A percentile compares a stretch with the other conserved stretches of the same genome.
Conservation (phyloP, 2,797 vertebrate species). For the Ptychobarbus kaznakovi region DNA sequence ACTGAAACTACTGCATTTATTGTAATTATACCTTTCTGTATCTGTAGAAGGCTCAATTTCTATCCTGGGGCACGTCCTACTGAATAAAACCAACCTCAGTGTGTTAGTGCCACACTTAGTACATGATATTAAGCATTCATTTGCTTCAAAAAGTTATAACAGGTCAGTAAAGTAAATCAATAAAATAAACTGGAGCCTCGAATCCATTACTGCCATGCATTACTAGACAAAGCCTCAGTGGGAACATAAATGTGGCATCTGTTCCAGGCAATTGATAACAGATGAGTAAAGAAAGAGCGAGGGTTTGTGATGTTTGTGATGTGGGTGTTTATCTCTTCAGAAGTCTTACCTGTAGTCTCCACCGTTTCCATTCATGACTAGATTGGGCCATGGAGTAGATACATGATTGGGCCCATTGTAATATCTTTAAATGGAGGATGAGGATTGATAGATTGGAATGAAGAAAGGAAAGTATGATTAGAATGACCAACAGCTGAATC, state of each 20-base stretch:
- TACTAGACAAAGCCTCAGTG: not conserved
- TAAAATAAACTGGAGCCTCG: not conserved
- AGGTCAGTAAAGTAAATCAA: not conserved
- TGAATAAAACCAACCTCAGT: constrained; percentile 69
- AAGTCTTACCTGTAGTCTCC: constrained; percentile 80
- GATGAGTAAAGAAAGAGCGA: not conserved
- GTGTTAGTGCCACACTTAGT: not conserved
- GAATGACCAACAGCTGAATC: constrained; percentile 28
- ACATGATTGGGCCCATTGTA: constrained; percentile 79
- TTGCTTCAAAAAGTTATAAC: not conserved
- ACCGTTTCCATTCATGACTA: constrained; percentile 83
- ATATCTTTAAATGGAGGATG: constrained; percentile 74
- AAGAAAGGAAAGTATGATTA: constrained; percentile 40
- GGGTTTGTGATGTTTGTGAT: not conserved
- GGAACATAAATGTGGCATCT: constrained; percentile 16
- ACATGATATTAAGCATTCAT: not conserved
- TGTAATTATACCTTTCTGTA: constrained; percentile 76
- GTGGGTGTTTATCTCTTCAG: not conserved
- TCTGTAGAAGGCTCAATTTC: constrained; percentile 80
- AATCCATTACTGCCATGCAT: too few relatives aligned
- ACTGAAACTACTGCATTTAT: constrained; percentile 21
- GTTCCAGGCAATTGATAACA: not conserved
- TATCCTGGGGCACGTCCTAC: constrained; percentile 80
- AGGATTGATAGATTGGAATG: constrained; percentile 40
- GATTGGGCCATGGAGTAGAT: constrained; percentile 77